Evolutionary conservation across 2,797 vertebrate species (phyloP).

Genomic region (Odontamblyopus rebecca): DNA sequence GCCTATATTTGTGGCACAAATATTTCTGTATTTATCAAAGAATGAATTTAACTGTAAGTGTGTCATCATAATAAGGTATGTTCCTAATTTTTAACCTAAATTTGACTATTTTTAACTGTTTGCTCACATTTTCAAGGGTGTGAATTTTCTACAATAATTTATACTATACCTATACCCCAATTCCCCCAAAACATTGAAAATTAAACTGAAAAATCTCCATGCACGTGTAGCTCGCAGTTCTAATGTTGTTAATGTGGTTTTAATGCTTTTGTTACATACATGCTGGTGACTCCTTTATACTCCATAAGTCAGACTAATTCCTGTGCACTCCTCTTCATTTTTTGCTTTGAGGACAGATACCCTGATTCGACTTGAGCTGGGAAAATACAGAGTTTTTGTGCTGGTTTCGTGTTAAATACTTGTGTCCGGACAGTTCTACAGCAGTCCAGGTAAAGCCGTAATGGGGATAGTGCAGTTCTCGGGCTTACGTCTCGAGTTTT

Average conservation of each 20-base stretch:
- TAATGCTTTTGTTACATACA: slow-evolving; percentile 23
- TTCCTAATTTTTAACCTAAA: no score
- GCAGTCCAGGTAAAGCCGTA: slow-evolving; percentile 48
- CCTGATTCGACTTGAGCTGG: slow-evolving; percentile 62
- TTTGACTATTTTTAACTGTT: not conserved
- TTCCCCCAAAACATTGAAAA: not conserved
- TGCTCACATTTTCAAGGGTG: not conserved
- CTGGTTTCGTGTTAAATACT: slow-evolving; percentile 61
- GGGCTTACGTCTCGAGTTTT: slow-evolving; percentile 33
- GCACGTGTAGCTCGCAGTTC: slow-evolving; percentile 2
- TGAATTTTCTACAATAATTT: not conserved
- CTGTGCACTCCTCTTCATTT: slow-evolving; percentile 30
- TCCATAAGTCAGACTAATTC: slow-evolving; percentile 20
- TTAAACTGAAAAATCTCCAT: not conserved
- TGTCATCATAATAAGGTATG: no score
- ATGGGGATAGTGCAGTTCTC: slow-evolving; percentile 43
- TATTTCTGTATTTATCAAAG: not conserved
- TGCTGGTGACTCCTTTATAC: slow-evolving; percentile 51
- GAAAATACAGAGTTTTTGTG: slow-evolving; percentile 59
- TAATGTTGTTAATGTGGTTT: not conserved
- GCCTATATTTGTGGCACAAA: not conserved
- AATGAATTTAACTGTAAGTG: no score
- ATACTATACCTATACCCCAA: not conserved
- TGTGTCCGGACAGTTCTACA: slow-evolving; percentile 37
- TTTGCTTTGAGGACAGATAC: slow-evolving; percentile 57